Evolutionary conservation across 1,140 invertebrate species (phyloP).

Genomic region (Potamilus streckersoni): DNA sequence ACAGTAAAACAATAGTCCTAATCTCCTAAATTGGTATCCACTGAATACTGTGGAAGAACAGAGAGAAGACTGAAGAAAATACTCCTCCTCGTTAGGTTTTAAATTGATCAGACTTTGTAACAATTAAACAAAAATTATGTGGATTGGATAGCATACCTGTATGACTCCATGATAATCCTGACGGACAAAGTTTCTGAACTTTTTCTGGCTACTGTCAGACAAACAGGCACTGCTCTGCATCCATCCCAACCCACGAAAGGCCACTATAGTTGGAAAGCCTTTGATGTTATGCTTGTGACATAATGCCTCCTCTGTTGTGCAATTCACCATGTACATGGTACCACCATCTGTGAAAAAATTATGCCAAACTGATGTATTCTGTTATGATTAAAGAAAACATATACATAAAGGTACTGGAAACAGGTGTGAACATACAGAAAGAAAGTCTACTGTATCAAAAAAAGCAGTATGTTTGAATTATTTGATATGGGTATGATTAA

Average conservation of each 20-base stretch:
- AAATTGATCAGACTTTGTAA: too few relatives aligned
- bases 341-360: conserved; percentile 37
- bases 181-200: conserved; percentile 27
- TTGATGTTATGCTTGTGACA: conserved; percentile 34
- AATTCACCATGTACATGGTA: conserved; percentile 43
- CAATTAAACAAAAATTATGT: not conserved
- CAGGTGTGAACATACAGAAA: too few relatives aligned
- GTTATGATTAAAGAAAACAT: not conserved
- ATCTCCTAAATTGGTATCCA: too few relatives aligned
- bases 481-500: too few relatives aligned
- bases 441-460: too few relatives aligned
- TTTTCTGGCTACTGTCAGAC: conserved; percentile 8
- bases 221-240: conserved; percentile 29
- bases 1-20: too few relatives aligned
- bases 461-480: too few relatives aligned
- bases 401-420: not conserved
- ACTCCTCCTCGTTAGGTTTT: too few relatives aligned
- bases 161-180: conserved; percentile 48
- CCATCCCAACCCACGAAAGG: conserved; percentile 44
- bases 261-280: conserved; percentile 42
- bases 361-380: not conserved
- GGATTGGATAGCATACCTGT: conserved; percentile 17
- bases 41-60: too few relatives aligned
- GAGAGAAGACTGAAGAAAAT: too few relatives aligned
- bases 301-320: conserved; percentile 29